A percentile compares a stretch with the other conserved stretches of the same genome.
Conservation (phyloP, 2,888 invertebrate species). For the Argyresthia albistria region DNA sequence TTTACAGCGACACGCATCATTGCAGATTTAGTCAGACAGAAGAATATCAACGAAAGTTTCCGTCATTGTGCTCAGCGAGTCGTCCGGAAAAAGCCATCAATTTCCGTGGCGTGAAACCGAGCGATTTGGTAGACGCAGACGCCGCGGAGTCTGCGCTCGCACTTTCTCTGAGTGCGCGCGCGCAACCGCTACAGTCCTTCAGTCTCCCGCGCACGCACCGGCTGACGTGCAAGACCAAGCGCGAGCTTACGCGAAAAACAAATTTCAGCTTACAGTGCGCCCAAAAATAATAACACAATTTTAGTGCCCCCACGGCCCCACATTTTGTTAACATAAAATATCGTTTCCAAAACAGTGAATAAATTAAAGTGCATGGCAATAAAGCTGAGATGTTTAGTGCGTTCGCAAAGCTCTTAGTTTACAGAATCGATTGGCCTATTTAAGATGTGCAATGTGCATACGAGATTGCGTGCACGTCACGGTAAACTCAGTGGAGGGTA, state of each 20-base stretch:
- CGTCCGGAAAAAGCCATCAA: constrained; percentile 55
- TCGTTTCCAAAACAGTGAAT: not conserved
- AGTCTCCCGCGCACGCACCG: constrained; percentile 14
- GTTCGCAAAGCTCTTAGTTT: not conserved
- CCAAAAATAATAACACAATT: constrained; percentile 13
- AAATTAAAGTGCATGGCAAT: not conserved
- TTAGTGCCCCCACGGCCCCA: constrained; percentile 2
- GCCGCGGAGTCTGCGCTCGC: constrained; percentile 59
- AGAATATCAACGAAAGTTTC: constrained; percentile 14
- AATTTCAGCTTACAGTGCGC: not conserved
- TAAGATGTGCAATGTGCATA: not conserved
- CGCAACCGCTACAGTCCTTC: constrained; percentile 19
- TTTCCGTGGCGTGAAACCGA: constrained; percentile 59
- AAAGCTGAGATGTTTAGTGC: not conserved
- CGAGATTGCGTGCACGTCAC: constrained; percentile 22
- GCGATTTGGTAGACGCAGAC: constrained; percentile 52
- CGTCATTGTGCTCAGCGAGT: constrained; percentile 35
- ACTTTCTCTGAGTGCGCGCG: constrained; percentile 63
- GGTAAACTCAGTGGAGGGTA: not conserved
- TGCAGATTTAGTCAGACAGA: constrained; percentile 6
- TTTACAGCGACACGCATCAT: not conserved
- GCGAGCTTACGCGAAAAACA: constrained; percentile 29
- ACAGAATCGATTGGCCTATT: not conserved
- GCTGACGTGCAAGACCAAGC: constrained; percentile 44
- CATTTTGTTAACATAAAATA: constrained; percentile 16